A percentile compares a stretch with the other conserved stretches of the same genome.
These are phyloP conservation scores for Rhopalosiphum padi DNA, from an alignment of 1,140 invertebrate species.

Conservation along the genomic window DNA sequence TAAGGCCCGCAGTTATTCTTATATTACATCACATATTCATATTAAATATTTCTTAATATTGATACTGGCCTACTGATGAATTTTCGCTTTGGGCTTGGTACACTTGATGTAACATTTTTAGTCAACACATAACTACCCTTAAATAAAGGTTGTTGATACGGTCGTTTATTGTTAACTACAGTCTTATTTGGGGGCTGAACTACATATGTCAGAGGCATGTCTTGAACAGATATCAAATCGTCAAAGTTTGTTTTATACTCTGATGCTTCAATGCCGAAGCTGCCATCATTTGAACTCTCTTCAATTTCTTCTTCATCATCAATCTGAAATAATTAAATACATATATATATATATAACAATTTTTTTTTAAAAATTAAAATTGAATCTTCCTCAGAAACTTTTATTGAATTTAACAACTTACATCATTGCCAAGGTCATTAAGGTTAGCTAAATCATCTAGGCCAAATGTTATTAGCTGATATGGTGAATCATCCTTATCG, in stretches of 20 bases:
- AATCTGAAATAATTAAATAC: constrained; percentile 14
- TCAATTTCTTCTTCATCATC: constrained; percentile 51
- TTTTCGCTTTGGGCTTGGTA: constrained; percentile 49
- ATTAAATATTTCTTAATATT: constrained; percentile 55
- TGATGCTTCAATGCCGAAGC: constrained; percentile 48
- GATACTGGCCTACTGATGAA: constrained; percentile 55
- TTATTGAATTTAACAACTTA: background rate
- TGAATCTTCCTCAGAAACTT: background rate
- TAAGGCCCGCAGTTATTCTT: background rate
- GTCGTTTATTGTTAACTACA: constrained; percentile 45
- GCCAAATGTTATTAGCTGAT: constrained; percentile 53
- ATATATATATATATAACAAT: no score
- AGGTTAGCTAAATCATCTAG: constrained; percentile 50
- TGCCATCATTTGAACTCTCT: constrained; percentile 50
- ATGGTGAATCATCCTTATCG: constrained; percentile 51
- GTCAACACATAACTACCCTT: constrained; percentile 50
- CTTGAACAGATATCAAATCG: constrained; percentile 54
- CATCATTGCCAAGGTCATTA: constrained; percentile 53
- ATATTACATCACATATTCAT: background rate
- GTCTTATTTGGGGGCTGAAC: constrained; percentile 50
- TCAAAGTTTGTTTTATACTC: constrained; percentile 55
- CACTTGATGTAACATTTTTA: constrained; percentile 39
- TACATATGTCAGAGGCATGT: constrained; percentile 38
- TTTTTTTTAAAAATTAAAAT: background rate
- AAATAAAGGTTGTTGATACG: constrained; percentile 33